phyloP scores from a whole-genome alignment of 1,140 invertebrate species.

The Oryctes rhinoceros region DNA sequence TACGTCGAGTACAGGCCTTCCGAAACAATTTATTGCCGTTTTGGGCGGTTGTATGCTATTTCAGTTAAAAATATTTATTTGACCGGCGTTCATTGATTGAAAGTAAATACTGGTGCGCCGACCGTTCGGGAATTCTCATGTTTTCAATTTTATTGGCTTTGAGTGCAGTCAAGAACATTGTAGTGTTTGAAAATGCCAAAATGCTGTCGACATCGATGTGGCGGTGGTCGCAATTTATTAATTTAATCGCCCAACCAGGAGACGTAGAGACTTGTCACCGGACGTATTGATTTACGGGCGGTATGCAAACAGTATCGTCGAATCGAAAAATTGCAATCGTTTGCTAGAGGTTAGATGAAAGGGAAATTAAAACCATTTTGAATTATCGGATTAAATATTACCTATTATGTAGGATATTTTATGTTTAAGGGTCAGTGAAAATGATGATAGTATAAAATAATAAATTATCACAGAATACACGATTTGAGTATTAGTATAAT shows the following conservation, averaged over 20 bases:
- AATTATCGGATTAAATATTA: too few relatives aligned
- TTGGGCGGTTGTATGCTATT: background rate
- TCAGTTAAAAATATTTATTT: slow-evolving; percentile 24
- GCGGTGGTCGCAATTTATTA: slow-evolving; percentile 28
- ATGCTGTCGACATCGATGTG: background rate
- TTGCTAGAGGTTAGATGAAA: background rate
- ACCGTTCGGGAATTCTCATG: background rate
- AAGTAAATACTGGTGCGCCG: slow-evolving; percentile 11
- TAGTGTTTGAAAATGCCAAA: slow-evolving; percentile 14
- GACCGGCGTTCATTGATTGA: background rate
- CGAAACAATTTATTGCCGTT: slow-evolving; percentile 23
- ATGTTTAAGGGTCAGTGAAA: too few relatives aligned
- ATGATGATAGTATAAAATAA: too few relatives aligned
- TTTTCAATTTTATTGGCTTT: slow-evolving; percentile 9
- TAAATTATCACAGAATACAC: too few relatives aligned
- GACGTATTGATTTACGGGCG: slow-evolving; percentile 30
- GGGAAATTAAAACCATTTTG: background rate
- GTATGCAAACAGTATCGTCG: slow-evolving; percentile 29
- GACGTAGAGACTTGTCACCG: slow-evolving; percentile 12
- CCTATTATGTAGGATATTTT: too few relatives aligned
- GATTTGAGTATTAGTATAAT: too few relatives aligned
- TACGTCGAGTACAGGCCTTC: background rate
- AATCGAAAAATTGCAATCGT: background rate
- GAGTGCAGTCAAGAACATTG: slow-evolving; percentile 15
- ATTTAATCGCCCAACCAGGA: slow-evolving; percentile 27